These are phyloP conservation scores for Scatophagus argus DNA, from an alignment of 2,113 vertebrate species.

Conservation along the genomic window DNA sequence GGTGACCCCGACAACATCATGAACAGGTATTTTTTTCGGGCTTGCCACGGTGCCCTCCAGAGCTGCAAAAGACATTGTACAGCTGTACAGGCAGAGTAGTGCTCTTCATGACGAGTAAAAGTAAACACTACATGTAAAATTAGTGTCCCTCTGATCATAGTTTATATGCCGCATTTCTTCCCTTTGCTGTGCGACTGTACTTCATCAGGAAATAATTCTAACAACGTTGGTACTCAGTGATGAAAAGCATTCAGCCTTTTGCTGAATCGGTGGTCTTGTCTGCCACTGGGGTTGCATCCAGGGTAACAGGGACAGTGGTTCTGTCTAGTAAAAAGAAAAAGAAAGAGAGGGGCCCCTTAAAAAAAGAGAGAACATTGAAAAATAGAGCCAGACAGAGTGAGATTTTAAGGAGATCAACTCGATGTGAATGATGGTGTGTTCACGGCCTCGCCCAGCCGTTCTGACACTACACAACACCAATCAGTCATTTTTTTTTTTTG, in stretches of 20 bases:
- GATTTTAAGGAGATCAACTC: slow-evolving; percentile 57
- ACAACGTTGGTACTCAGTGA: background rate
- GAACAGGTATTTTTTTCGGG: too few species aligned
- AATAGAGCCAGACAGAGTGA: slow-evolving; percentile 37
- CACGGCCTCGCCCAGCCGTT: slow-evolving; percentile 50
- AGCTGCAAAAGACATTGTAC: background rate
- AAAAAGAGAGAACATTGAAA: background rate
- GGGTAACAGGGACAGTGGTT: background rate
- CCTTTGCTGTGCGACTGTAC: background rate
- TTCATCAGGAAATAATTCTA: background rate
- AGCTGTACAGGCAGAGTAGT: background rate
- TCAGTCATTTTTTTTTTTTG: slow-evolving; percentile 62
- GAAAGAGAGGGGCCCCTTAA: too few species aligned
- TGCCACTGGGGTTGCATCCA: background rate
- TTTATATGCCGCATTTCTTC: background rate
- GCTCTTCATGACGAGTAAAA: background rate
- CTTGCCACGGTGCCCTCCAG: too few species aligned
- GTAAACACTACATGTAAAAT: background rate
- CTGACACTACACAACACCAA: slow-evolving; percentile 46
- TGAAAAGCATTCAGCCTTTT: slow-evolving; percentile 7
- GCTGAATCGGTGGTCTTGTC: slow-evolving; percentile 5
- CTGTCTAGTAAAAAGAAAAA: background rate
- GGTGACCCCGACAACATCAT: background rate
- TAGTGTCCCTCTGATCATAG: background rate
- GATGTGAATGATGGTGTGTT: slow-evolving; percentile 66